phyloP scores from a whole-genome alignment of 2,113 vertebrate species.

The Microcebus tavaratra region DNA sequence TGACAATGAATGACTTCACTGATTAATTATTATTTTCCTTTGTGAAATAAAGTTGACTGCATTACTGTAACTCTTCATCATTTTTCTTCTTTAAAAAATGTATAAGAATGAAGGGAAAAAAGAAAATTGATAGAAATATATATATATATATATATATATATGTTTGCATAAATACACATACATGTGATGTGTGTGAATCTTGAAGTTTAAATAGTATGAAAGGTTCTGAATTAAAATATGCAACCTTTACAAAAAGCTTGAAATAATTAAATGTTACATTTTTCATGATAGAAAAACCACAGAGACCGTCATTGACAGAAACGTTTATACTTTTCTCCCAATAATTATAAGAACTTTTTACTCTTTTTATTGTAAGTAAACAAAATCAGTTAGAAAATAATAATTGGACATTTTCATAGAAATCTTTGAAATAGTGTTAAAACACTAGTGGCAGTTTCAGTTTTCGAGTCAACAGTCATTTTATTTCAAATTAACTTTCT shows the following conservation, averaged over 20 bases:
- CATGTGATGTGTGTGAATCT: background rate
- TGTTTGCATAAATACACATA: background rate
- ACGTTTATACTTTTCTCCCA: background rate
- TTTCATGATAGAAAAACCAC: background rate
- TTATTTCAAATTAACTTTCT: constrained; percentile 5
- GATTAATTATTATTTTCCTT: background rate
- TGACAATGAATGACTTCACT: background rate
- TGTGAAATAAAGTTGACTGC: background rate
- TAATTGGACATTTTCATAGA: background rate
- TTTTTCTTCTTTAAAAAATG: background rate
- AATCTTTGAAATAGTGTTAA: constrained; percentile 67
- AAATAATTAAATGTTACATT: constrained; percentile 17
- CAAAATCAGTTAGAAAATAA: background rate
- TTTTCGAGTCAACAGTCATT: constrained; percentile 18
- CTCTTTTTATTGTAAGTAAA: constrained; percentile 28
- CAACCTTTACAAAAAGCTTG: background rate
- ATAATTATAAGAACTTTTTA: constrained; percentile 17
- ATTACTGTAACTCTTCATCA: background rate
- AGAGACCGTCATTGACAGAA: background rate
- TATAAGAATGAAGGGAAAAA: background rate
- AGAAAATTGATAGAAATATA: background rate
- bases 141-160: background rate
- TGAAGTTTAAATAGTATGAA: constrained; percentile 40
- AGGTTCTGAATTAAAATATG: constrained; percentile 47
- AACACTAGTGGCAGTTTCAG: constrained; percentile 63